These are phyloP conservation scores for Colinus virginianus DNA, from an alignment of 2,113 vertebrate genomes.

Conservation along the genomic window DNA sequence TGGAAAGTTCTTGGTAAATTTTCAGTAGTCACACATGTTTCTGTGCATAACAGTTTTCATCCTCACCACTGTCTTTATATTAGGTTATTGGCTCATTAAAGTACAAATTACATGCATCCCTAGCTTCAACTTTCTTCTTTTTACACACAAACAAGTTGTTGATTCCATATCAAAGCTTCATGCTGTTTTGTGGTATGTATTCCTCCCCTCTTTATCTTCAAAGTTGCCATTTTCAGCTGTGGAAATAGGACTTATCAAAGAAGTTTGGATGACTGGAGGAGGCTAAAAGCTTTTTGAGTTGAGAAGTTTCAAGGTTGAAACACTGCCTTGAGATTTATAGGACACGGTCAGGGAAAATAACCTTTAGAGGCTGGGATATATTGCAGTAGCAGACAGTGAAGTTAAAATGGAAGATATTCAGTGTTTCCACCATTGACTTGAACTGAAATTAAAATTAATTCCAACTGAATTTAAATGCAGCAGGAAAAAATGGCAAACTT, in stretches of 20 bases:
- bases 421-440: background rate
- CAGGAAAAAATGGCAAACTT: background rate
- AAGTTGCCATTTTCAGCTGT: background rate
- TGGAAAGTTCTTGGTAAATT: background rate
- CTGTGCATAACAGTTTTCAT: background rate
- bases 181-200: background rate
- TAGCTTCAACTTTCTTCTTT: background rate
- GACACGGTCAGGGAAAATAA: background rate
- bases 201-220: background rate
- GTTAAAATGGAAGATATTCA: background rate
- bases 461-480: background rate
- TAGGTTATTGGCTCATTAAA: background rate
- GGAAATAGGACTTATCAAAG: background rate
- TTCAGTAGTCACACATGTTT: background rate
- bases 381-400: background rate
- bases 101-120: background rate
- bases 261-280: background rate
- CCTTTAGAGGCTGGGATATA: background rate
- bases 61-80: background rate
- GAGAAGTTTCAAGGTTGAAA: background rate
- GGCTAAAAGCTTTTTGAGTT: background rate
- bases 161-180: background rate
- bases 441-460: background rate
- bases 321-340: background rate
- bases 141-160: background rate